A percentile compares a stretch with the other conserved stretches of the same genome.
These are phyloP conservation scores for Heliconius erato DNA, from an alignment of 2,888 invertebrate species.

Conservation along the genomic window DNA sequence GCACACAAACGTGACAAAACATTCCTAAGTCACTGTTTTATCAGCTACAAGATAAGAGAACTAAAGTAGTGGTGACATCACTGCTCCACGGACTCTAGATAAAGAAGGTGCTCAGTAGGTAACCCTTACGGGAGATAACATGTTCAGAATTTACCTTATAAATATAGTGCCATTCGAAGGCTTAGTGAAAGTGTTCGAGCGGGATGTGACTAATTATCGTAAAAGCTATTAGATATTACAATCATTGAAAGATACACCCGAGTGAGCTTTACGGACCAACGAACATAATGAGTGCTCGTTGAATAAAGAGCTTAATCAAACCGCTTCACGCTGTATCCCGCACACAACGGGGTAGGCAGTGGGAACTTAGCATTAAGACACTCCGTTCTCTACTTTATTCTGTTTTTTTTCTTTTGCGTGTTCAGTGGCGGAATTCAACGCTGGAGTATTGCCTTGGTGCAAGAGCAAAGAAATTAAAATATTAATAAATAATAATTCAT, in stretches of 20 bases:
- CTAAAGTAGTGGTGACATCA: constrained; percentile 81
- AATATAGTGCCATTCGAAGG: constrained; percentile 52
- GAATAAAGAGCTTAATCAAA: not conserved
- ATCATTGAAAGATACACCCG: constrained; percentile 31
- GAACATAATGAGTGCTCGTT: constrained; percentile 26
- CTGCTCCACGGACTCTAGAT: constrained; percentile 72
- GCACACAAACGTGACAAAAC: constrained; percentile 58
- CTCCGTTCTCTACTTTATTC: no score
- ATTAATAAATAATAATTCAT: no score
- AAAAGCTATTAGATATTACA: constrained; percentile 23
- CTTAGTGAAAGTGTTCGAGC: constrained; percentile 41
- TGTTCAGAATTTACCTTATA: constrained; percentile 64
- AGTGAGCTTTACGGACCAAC: constrained; percentile 23
- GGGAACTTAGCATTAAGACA: no score
- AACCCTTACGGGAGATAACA: constrained; percentile 58
- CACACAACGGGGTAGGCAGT: no score
- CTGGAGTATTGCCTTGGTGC: no score
- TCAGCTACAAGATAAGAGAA: constrained; percentile 77
- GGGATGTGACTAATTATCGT: constrained; percentile 43
- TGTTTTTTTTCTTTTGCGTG: no score
- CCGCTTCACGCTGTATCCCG: no score
- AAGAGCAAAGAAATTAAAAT: no score
- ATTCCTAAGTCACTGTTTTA: constrained; percentile 74
- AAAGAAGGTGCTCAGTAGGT: constrained; percentile 80
- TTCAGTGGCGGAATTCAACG: no score